Percentiles rank a stretch among this genome's conserved stretches.
Conservation (phyloP, 2,113 vertebrate species). For the Mesoclemmys tuberculata region DNA sequence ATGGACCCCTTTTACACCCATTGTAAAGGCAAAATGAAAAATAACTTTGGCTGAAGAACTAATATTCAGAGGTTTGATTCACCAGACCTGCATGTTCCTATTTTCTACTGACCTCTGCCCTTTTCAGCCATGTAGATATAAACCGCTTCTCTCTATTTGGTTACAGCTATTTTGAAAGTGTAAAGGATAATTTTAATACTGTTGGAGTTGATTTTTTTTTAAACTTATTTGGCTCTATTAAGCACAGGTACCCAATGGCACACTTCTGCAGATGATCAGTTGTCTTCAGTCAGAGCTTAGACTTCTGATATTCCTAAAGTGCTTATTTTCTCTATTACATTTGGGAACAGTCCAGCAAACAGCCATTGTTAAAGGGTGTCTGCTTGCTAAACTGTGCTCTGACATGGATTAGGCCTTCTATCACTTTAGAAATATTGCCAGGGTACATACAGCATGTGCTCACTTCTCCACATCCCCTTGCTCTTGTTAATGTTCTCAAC, state of each 20-base stretch:
- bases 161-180: not conserved
- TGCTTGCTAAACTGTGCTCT: not conserved
- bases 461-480: not conserved
- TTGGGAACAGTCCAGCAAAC: not conserved
- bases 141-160: not conserved
- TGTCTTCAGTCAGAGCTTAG: not conserved
- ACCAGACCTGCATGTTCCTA: not conserved
- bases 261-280: not conserved
- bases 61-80: not conserved
- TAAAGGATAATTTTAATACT: not conserved
- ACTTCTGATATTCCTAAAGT: not conserved
- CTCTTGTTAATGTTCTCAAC: not conserved
- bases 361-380: rapidly evolving
- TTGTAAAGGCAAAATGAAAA: not conserved
- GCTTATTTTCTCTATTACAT: not conserved
- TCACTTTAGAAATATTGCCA: not conserved
- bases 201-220: not conserved
- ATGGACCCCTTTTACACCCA: not conserved
- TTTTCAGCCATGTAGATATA: not conserved
- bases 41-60: not conserved
- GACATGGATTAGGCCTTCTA: not conserved
- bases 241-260: not conserved
- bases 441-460: not conserved
- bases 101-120: not conserved
- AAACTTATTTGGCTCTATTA: not conserved